A percentile compares a stretch with the other conserved stretches of the same genome.
These are phyloP conservation scores for Didymodactylos carnosus DNA, from an alignment of 2,888 invertebrate genomes.

Conservation along the genomic window DNA sequence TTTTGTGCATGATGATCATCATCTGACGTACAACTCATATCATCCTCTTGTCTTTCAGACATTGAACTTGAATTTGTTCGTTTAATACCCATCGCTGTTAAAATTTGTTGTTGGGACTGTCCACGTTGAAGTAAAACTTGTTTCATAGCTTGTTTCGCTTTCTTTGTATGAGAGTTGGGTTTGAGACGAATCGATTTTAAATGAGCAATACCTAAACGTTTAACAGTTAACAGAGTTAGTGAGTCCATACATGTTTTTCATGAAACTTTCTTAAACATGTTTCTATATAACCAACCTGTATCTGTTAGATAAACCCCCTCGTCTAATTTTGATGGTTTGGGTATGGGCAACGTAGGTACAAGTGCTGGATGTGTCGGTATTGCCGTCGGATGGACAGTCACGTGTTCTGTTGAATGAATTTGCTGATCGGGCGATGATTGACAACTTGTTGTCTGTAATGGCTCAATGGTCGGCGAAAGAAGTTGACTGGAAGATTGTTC, in stretches of 20 bases:
- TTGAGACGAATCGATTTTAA: not conserved
- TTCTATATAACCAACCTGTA: too few relatives aligned
- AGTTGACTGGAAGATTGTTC: not conserved
- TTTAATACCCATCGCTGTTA: too few relatives aligned
- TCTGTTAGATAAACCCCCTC: slow-evolving; percentile 11
- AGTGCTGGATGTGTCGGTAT: too few relatives aligned
- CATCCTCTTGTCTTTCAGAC: not conserved
- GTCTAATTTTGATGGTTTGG: not conserved
- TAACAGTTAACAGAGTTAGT: too few relatives aligned
- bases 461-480: not conserved
- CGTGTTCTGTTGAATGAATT: not conserved
- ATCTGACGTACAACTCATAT: not conserved
- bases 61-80: not conserved
- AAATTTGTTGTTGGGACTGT: not conserved
- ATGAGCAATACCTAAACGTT: not conserved
- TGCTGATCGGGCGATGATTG: not conserved
- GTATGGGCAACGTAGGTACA: too few relatives aligned
- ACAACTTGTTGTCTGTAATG: not conserved
- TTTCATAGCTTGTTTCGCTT: not conserved
- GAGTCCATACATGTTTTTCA: too few relatives aligned
- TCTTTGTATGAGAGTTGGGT: not conserved
- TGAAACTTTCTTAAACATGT: too few relatives aligned
- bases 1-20: too few relatives aligned
- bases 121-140: too few relatives aligned
- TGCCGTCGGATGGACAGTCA: too few relatives aligned